Evolutionary conservation across 2,797 vertebrate genomes (phyloP).

Genomic region (Esox lucius): DNA sequence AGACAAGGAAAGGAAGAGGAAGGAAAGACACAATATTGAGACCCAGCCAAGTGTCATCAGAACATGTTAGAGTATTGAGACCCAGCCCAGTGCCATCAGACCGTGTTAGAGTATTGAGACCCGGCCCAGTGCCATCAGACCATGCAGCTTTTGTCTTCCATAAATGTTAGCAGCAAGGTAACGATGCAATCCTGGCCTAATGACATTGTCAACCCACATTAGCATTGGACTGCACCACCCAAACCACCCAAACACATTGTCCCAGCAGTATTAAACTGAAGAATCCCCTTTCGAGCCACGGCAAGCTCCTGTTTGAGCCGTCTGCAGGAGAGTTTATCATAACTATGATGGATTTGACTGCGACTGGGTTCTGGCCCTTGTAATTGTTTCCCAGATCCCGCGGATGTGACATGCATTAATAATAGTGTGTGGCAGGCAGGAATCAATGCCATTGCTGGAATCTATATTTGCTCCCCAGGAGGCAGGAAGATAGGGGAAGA

Average conservation of each 20-base stretch:
- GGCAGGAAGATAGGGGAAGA: slow-evolving; percentile 8
- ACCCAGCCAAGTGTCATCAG: not conserved
- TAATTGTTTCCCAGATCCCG: slow-evolving; percentile 88
- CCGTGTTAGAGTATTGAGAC: not conserved
- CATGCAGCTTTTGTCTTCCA: not conserved
- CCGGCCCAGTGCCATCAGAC: not conserved
- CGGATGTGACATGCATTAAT: slow-evolving; percentile 83
- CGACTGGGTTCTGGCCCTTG: slow-evolving; percentile 72
- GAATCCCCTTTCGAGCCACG: slow-evolving; percentile 55
- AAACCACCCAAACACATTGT: not conserved
- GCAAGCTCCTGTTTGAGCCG: not conserved
- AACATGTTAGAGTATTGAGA: too few species aligned
- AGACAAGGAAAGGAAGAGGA: not conserved
- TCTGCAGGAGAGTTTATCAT: slow-evolving; percentile 80
- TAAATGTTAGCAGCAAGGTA: not conserved
- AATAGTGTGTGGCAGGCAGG: slow-evolving; percentile 69
- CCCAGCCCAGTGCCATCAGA: too few species aligned
- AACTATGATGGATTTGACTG: slow-evolving; percentile 92
- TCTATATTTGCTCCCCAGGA: slow-evolving; percentile 47
- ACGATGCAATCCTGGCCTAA: slow-evolving; percentile 21
- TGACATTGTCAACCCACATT: slow-evolving; percentile 25
- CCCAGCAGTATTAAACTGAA: slow-evolving; percentile 41
- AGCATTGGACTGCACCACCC: slow-evolving; percentile 1
- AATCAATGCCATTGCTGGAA: slow-evolving; percentile 58
- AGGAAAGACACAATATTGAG: not conserved